These are phyloP conservation scores for Takifugu rubripes DNA, from an alignment of 2,797 vertebrate species.

Conservation along the genomic window DNA sequence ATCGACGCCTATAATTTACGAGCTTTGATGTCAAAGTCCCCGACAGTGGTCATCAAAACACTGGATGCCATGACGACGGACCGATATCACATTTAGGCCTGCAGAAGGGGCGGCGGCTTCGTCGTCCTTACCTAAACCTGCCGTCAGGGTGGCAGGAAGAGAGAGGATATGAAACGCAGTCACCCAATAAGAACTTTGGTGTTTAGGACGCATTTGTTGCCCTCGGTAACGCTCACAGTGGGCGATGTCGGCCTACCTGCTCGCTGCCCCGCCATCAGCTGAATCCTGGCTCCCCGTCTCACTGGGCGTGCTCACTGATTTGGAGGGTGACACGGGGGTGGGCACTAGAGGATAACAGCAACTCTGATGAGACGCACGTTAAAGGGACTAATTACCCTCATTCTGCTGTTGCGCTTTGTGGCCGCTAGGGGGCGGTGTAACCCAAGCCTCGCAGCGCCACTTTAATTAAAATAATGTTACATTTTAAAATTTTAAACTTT, in stretches of 20 bases:
- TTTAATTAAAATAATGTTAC: no score
- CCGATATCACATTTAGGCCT: constrained; percentile 36
- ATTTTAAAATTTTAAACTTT: no score
- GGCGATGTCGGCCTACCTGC: constrained; percentile 76
- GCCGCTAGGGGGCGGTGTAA: constrained; percentile 55
- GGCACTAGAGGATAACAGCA: constrained; percentile 93
- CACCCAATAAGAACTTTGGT: no score
- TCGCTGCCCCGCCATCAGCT: constrained; percentile 85
- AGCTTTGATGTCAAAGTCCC: constrained; percentile 10
- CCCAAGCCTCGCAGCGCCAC: constrained; percentile 5
- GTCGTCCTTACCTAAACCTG: constrained; percentile 77
- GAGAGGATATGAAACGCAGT: constrained; percentile 16
- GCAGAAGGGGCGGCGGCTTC: constrained; percentile 33
- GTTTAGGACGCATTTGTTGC: neutral
- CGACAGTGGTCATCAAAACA: constrained; percentile 59
- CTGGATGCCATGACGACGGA: constrained; percentile 34
- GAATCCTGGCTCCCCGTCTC: constrained; percentile 98
- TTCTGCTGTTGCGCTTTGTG: constrained; percentile 41
- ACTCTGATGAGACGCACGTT: constrained; percentile 82
- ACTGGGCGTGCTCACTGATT: constrained; percentile 96
- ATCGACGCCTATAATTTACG: neutral
- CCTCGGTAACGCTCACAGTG: no score
- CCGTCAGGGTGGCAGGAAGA: constrained; percentile 38
- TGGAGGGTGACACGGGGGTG: constrained; percentile 95
- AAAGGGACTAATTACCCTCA: constrained; percentile 72